Percentiles rank a stretch among this genome's conserved stretches.
Conservation (phyloP, 1,140 invertebrate genomes). For the Mamestra configurata region DNA sequence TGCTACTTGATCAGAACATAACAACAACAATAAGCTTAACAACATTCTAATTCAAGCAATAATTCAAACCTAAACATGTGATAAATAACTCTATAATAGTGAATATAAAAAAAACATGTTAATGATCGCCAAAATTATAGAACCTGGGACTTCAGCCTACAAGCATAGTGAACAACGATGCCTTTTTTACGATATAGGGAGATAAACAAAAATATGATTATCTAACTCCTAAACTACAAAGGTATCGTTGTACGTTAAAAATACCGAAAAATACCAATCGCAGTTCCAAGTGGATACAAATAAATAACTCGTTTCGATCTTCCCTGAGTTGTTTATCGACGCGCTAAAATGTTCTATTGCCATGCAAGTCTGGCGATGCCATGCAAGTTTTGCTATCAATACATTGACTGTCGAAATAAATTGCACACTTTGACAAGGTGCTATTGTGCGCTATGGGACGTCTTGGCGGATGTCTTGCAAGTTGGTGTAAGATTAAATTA, state of each 20-base stretch:
- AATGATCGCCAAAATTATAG: too few species aligned
- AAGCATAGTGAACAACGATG: too few species aligned
- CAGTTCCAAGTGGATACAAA: slow-evolving; percentile 30
- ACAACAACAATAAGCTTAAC: too few species aligned
- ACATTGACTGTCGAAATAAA: slow-evolving; percentile 28
- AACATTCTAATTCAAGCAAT: too few species aligned
- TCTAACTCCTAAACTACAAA: background rate
- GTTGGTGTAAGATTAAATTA: background rate
- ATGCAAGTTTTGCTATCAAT: slow-evolving; percentile 43
- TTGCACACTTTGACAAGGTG: slow-evolving; percentile 7
- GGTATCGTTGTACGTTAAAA: slow-evolving; percentile 3
- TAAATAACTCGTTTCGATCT: slow-evolving; percentile 41
- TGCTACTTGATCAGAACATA: too few species aligned
- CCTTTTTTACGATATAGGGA: too few species aligned
- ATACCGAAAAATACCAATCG: slow-evolving; percentile 16
- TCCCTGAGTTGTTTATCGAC: slow-evolving; percentile 42
- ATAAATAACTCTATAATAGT: too few species aligned
- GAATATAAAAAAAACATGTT: too few species aligned
- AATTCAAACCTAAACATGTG: too few species aligned
- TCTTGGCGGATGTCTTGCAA: background rate
- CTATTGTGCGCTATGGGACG: background rate
- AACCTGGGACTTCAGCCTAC: too few species aligned
- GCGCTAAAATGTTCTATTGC: slow-evolving; percentile 43
- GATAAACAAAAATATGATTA: too few species aligned
- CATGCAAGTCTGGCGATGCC: slow-evolving; percentile 22